Conservation (phyloP, 2,797 vertebrate genomes). For the Cynopterus sphinx region DNA sequence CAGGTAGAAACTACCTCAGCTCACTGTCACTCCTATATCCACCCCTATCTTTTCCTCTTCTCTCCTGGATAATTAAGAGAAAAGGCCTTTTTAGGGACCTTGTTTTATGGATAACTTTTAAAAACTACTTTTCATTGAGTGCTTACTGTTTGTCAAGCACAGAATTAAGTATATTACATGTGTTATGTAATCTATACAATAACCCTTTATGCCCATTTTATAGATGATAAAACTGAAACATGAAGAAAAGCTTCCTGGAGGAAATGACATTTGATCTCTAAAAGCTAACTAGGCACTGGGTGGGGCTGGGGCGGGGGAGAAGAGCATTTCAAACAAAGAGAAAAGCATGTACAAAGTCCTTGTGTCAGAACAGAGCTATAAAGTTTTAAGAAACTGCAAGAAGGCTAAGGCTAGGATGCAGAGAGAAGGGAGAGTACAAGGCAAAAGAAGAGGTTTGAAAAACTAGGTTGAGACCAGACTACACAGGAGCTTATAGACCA, state of each 20-base stretch:
- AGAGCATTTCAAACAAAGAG: not conserved
- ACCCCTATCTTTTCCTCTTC: not conserved
- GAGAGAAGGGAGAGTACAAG: not conserved
- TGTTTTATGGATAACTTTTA: not conserved
- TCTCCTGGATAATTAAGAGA: not conserved
- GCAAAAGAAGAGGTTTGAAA: not conserved
- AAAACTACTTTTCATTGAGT: not conserved
- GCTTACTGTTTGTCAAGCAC: not conserved
- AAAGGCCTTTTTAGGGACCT: not conserved
- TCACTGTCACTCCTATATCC: not conserved
- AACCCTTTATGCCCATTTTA: not conserved
- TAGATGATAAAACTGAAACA: not conserved
- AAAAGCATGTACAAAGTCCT: not conserved
- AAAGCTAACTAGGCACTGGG: not conserved
- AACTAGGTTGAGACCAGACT: not conserved
- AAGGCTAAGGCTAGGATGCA: not conserved
- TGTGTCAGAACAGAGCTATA: not conserved
- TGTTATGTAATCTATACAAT: not conserved
- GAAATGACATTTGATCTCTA: not conserved
- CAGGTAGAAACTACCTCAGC: not conserved
- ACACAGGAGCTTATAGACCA: not conserved
- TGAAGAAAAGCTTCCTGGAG: not conserved
- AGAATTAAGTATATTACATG: not conserved
- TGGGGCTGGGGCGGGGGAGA: not conserved
- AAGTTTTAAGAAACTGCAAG: constrained; percentile 16